Conservation (phyloP, 2,797 vertebrate species). For the Mastacembelus armatus region DNA sequence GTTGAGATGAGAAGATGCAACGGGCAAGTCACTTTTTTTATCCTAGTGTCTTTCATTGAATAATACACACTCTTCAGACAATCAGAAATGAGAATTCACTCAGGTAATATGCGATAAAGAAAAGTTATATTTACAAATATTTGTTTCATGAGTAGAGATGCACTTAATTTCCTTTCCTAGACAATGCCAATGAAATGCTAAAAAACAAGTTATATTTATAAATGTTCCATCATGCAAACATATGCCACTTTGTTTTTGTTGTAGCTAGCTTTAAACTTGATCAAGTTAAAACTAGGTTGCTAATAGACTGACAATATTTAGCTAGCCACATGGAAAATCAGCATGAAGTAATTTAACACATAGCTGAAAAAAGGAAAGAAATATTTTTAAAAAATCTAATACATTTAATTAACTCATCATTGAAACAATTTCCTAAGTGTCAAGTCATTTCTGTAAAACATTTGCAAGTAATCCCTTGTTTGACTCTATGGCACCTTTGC, state of each 20-base stretch:
- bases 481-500: conserved; percentile 65
- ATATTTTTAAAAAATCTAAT: neutral
- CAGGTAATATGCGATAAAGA: neutral
- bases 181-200: neutral
- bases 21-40: neutral
- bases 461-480: conserved; percentile 61
- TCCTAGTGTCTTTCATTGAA: neutral
- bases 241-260: too few species aligned
- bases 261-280: neutral
- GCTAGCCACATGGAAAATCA: neutral
- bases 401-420: conserved; percentile 49
- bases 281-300: neutral
- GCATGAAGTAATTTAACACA: neutral
- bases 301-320: conserved; percentile 3
- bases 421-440: conserved; percentile 46
- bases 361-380: neutral
- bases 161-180: conserved; percentile 1
- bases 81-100: neutral
- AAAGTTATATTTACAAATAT: too few species aligned
- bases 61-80: neutral
- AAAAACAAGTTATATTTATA: neutral
- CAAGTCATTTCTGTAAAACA: conserved; percentile 58
- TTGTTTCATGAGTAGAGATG: neutral
- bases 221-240: too few species aligned
- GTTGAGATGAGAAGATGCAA: neutral